These are phyloP conservation scores for Zelostemma sp. DNA, from an alignment of 1,140 invertebrate species.

Conservation along the genomic window DNA sequence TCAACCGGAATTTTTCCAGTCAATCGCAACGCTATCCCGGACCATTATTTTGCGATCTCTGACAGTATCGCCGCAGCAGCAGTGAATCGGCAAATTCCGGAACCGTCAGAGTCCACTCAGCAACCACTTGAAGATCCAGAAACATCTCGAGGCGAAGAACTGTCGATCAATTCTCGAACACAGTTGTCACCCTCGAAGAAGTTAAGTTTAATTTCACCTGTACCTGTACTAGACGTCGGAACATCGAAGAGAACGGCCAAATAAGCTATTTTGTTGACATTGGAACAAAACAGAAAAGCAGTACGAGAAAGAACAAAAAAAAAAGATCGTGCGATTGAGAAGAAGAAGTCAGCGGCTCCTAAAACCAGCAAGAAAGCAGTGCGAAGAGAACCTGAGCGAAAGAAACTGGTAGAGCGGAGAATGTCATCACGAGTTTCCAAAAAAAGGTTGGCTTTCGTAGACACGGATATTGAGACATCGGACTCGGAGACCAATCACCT, in stretches of 20 bases:
- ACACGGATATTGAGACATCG: too few species aligned
- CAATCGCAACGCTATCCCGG: constrained; percentile 31
- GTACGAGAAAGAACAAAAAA: too few species aligned
- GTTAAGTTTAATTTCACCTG: background rate
- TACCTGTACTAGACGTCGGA: background rate
- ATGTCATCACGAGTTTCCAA: too few species aligned
- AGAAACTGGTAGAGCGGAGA: too few species aligned
- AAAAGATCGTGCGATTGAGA: too few species aligned
- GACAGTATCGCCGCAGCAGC: background rate
- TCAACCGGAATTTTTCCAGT: constrained; percentile 45
- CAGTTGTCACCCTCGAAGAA: background rate
- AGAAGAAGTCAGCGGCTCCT: too few species aligned
- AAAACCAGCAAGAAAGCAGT: too few species aligned
- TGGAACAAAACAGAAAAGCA: too few species aligned
- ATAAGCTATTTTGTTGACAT: background rate
- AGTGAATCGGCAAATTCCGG: background rate
- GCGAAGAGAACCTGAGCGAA: too few species aligned
- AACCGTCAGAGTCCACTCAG: too few species aligned
- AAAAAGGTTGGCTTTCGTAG: too few species aligned
- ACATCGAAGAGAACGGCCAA: background rate
- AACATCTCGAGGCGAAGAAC: background rate
- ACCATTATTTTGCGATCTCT: constrained; percentile 14
- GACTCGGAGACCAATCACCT: too few species aligned
- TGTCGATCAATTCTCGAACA: background rate
- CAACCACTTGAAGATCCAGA: background rate